Base-by-base conservation (phyloP, 2,888 invertebrate genomes). In the Nineta flava region DNA sequence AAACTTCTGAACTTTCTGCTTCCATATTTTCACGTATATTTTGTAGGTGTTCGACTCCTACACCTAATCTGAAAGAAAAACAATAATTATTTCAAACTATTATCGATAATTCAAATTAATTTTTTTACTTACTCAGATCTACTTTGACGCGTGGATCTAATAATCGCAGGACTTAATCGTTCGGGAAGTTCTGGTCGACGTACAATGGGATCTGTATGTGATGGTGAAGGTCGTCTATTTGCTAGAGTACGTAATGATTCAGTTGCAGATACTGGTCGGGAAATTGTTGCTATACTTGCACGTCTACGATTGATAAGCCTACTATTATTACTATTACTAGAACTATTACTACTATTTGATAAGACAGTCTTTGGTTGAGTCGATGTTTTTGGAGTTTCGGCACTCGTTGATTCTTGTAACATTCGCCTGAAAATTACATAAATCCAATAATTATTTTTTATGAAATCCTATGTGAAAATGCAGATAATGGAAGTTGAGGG, bases 221-320 rank as follows among this genome's bases (percentile, higher is more conserved):
- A 31, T 42, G 48, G 19, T 26, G 48, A 35, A 9, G 41, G 32
- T 41, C 17, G 31, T 12, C 42, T 41, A 41, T 32, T 21, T 42
- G 26, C 13, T 19, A 38, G n/a, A 38, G 38, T 13, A 13, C 38
- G 38, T 13, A 38, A 6, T 5, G n/a, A 10, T 38, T 38, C 38
- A 9, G 15, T 15, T 6, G n/a, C 4, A 5, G 44, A 62, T 50
- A 66, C 62, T 26, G 68, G 67, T 56, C 72, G 68, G 16, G 69
- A 66, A 53, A 73, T 68, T 48, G 72, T 69, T 7, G 74, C 73
- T 52, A 75, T 72, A 57, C 74, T 75, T 48, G 74, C 74, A 55
- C 75, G 64, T 58, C 74, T 64, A 57, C 62, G 67, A 56, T 67
- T 65, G 53, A 68, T 63, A 60, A 60, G 15, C 51, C 57, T 57